These are phyloP conservation scores for Actinernus sp. DNA, from an alignment of 92 coral and sea anemone species.

Conservation along the genomic window DNA sequence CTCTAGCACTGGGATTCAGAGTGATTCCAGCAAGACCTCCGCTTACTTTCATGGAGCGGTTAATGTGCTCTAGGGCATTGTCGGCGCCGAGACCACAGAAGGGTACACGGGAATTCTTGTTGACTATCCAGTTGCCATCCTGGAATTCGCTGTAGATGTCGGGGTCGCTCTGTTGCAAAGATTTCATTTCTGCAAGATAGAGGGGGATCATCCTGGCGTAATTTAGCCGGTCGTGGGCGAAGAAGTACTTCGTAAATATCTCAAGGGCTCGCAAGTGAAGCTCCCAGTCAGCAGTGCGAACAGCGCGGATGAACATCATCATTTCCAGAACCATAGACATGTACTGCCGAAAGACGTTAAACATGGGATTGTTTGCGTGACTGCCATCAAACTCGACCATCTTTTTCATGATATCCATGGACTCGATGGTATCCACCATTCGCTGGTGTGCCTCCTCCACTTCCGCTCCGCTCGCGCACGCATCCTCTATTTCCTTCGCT, in stretches of 20 bases:
- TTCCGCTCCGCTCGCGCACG: conserved; percentile 18
- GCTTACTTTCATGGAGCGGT: conserved; percentile 39
- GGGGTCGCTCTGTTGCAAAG: conserved; percentile 30
- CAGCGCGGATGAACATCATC: conserved; percentile 47
- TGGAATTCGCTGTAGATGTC: conserved; percentile 38
- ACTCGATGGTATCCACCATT: conserved; percentile 27
- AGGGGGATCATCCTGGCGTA: conserved; percentile 65
- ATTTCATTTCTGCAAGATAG: conserved; percentile 55
- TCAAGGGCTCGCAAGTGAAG: conserved; percentile 50
- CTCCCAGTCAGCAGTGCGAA: conserved; percentile 52
- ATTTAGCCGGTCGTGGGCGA: conserved; percentile 61
- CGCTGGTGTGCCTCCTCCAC: conserved; percentile 11
- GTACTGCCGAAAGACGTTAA: conserved; percentile 39
- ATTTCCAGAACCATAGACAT: conserved; percentile 63
- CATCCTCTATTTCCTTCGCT: conserved; percentile 38
- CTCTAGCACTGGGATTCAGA: conserved; percentile 44
- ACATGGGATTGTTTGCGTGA: conserved; percentile 14
- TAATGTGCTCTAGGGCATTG: conserved; percentile 51
- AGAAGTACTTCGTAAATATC: conserved; percentile 57
- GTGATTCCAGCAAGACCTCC: conserved; percentile 65
- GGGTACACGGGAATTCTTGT: conserved; percentile 53
- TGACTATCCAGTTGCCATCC: conserved; percentile 43
- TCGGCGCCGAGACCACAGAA: conserved; percentile 71
- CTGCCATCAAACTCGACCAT: conserved; percentile 33
- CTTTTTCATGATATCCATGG: conserved; percentile 34